A percentile compares a stretch with the other conserved stretches of the same genome.
Conservation (phyloP, 2,888 invertebrate species). For the Amaurobius ferox region DNA sequence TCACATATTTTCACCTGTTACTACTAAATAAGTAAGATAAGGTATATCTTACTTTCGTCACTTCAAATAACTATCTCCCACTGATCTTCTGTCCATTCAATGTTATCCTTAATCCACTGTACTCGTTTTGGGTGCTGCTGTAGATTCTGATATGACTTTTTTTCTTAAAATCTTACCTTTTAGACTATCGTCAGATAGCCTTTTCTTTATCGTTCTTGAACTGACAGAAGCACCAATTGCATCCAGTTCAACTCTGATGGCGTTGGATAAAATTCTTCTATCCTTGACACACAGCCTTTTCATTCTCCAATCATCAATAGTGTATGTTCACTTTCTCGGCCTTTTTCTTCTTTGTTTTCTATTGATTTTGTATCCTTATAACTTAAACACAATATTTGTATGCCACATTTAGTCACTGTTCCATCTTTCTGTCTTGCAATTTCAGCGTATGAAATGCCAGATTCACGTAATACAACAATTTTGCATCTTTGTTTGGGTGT, state of each 20-base stretch:
- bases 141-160: neutral
- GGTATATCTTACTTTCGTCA: neutral
- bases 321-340: neutral
- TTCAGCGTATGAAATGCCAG: neutral
- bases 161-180: neutral
- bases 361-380: neutral
- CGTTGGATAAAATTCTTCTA: neutral
- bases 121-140: neutral
- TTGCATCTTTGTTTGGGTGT: neutral
- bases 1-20: neutral
- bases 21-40: neutral
- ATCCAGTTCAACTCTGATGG: neutral
- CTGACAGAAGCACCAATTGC: neutral
- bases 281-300: neutral
- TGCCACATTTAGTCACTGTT: neutral
- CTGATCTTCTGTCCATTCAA: neutral
- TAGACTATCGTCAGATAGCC: neutral
- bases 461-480: neutral
- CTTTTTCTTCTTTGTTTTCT: neutral
- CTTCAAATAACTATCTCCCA: neutral
- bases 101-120: neutral
- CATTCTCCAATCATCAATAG: neutral
- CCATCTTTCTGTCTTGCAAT: neutral
- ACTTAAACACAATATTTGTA: neutral
- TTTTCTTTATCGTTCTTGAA: neutral